Base-by-base conservation (phyloP, 2,797 vertebrate genomes). In the Ceyx erithaca region DNA sequence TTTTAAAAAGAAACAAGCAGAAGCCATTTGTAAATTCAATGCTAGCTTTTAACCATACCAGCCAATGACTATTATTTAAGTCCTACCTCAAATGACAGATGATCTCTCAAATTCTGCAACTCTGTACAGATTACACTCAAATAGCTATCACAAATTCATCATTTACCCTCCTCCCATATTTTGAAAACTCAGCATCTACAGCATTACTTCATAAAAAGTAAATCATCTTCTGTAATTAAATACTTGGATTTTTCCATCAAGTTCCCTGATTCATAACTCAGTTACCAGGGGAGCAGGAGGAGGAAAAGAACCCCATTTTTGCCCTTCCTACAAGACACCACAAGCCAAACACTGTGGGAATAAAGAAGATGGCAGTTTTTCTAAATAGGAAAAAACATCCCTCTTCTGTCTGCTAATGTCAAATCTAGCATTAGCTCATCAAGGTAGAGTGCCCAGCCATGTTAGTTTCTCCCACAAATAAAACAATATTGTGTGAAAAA, bases 231-330 rank as follows among this genome's bases (percentile, higher is more conserved):
- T 67, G 17, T 45, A 28, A 62, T 80, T 59, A 64, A 72, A 52
- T 52, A 77, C 8, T 28, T 35, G 7, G 13, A 19, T 67, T 72
- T 81, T 64, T 48, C 31, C 14, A 75, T 68, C 26, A 81, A 68
- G 35, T 8, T 79, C 43, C 51, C 28, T 8, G 71, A 41, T n/a
- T 69, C 2, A 1, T 30, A 52, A 58, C 30, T 92, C 40, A 31
- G 0, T 17, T 55, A 57, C 0, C 3, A 6, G 9, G 8, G 7
- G 6, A 7, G 10, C 1, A 49, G 19, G 11, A 54, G 4, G 5
- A 6, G 11, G 54, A 68, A 46, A 67, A 71, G 7, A 51, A 68
- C 3, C 9, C 10, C 5, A 55, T 31, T 85, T 66, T 22, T 20
- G 11, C 20, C 43, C 23, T 55, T 79, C 20, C 33, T 55, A 13